These are phyloP conservation scores for Redunca redunca DNA, from an alignment of 2,113 vertebrate species.

Conservation along the genomic window DNA sequence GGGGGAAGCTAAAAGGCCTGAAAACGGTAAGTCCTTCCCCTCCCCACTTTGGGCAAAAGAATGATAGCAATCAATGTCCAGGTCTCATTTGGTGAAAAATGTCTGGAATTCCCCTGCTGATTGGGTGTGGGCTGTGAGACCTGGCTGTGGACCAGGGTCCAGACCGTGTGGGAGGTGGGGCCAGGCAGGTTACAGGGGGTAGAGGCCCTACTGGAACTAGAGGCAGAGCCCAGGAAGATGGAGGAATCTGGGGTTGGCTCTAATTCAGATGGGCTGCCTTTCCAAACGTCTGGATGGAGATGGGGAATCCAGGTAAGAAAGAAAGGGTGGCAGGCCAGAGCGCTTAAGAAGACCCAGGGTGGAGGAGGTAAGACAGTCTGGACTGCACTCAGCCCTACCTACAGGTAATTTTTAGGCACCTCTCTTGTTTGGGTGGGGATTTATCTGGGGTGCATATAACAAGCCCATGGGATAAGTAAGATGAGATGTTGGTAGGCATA, in stretches of 20 bases:
- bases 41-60: background rate
- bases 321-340: background rate
- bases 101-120: background rate
- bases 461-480: background rate
- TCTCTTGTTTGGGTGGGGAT: background rate
- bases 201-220: background rate
- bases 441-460: background rate
- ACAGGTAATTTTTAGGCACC: background rate
- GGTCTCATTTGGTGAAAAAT: background rate
- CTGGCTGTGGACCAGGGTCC: background rate
- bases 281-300: background rate
- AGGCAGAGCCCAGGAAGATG: background rate
- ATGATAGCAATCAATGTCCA: background rate
- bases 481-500: background rate
- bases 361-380: background rate
- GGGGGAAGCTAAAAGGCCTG: background rate
- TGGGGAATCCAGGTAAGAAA: background rate
- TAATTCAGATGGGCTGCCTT: background rate
- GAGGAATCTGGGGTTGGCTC: background rate
- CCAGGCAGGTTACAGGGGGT: background rate
- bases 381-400: background rate
- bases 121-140: background rate
- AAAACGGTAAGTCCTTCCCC: background rate
- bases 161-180: background rate
- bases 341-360: background rate